phyloP scores from a whole-genome alignment of 1,140 invertebrate species.

The Penaeus indicus region DNA sequence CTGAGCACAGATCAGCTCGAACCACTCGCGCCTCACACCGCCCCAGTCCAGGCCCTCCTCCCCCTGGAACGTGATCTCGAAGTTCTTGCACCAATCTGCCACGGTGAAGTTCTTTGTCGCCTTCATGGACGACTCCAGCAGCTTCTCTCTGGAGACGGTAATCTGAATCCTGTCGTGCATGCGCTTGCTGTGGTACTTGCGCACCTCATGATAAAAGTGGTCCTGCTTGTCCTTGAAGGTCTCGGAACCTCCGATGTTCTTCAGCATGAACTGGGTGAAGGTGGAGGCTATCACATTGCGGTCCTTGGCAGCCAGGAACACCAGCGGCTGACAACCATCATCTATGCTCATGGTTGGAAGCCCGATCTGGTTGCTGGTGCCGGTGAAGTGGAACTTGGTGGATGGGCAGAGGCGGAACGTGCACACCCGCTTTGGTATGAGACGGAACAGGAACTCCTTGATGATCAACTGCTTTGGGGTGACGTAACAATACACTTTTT shows the following conservation, averaged over 20 bases:
- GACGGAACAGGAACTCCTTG: slow-evolving; percentile 92
- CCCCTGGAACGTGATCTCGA: slow-evolving; percentile 91
- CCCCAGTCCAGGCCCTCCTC: slow-evolving; percentile 97
- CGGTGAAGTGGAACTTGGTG: slow-evolving; percentile 56
- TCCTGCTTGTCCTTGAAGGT: slow-evolving; percentile 96
- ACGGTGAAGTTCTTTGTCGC: slow-evolving; percentile 85
- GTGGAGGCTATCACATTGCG: slow-evolving; percentile 92
- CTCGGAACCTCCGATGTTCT: slow-evolving; percentile 95
- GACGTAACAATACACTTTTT: slow-evolving; percentile 89
- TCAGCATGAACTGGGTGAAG: slow-evolving; percentile 92
- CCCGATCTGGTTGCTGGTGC: slow-evolving; percentile 69
- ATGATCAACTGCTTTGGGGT: slow-evolving; percentile 90
- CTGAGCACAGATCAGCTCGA: slow-evolving; percentile 87
- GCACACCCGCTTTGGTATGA: slow-evolving; percentile 90
- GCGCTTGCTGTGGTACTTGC: slow-evolving; percentile 84
- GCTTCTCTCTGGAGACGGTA: slow-evolving; percentile 84
- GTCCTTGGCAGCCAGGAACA: slow-evolving; percentile 85
- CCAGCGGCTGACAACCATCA: slow-evolving; percentile 89
- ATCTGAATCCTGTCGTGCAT: slow-evolving; percentile 76
- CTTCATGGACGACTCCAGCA: slow-evolving; percentile 82
- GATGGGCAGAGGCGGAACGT: slow-evolving; percentile 93
- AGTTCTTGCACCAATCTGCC: slow-evolving; percentile 92
- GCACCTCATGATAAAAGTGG: slow-evolving; percentile 93
- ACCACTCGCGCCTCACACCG: slow-evolving; percentile 92
- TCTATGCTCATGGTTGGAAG: slow-evolving; percentile 82